Evolutionary conservation across 2,113 vertebrate species (phyloP), one percentile per base, ranked within the genome.

Genomic region (Phyllostomus discolor): DNA sequence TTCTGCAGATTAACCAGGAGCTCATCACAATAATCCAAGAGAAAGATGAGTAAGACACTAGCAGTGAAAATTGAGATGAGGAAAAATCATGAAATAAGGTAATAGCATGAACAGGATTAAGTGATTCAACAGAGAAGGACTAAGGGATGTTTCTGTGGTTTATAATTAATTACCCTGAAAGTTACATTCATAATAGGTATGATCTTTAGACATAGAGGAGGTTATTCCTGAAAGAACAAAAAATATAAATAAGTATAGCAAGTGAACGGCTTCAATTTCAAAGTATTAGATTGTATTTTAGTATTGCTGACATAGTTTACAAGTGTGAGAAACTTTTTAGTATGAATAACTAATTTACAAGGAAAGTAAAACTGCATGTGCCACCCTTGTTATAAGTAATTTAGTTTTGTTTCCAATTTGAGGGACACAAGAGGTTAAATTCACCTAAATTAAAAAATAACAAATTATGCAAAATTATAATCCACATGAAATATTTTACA

Each of bases 281-380:
- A 92, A 96, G 81, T 88, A 67, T 82, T 87, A 72, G 38, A 52
- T 17, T 19, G 12, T 78, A 81, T 78, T 95, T 91, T 66, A 93
- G 64, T 75, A 82, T 16, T 95, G 73, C 22, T 85, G 20, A 66
- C 35, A 88, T 33, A 79, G 46, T 48, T 69, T 50, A 54, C 38
- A 94, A 79, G 10, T 22, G 10, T 52, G 46, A 92, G 80, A 92
- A 89, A 76, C 11, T 69, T 91, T 78, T 94, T 75, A 92, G 50
- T 57, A 54, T 28, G 24, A 89, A 52, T 72, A 87, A 75, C 43
- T 75, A 84, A 76, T 8, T 79, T 52, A 91, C 20, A 75, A 80
- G 43, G 50, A 93, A 92, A 31, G 38, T 87, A 91, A 87, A 90
- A 92, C 2, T 90, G 38, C 33, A 92, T 2, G 59, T 62, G 31